Evolutionary conservation across 2,113 vertebrate species (phyloP), one percentile per base, ranked within the genome.

Genomic region (Danionella cerebrum): DNA sequence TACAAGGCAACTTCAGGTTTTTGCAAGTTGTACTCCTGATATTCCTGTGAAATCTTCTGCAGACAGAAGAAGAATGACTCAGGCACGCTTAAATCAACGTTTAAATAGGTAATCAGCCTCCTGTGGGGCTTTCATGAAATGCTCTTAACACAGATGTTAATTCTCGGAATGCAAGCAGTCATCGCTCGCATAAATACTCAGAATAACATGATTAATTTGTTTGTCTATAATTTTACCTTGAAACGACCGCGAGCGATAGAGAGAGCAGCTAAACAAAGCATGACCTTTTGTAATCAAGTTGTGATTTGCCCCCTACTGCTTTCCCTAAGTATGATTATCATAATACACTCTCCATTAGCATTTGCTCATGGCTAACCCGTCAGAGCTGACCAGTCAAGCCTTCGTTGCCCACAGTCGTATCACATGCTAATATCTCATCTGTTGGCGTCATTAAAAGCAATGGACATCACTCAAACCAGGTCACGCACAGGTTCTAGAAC

Each of bases 261-360:
- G 19, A 14, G 22, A 59, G 55, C 16, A 27, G 39, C 14, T 44
- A 41, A 21, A 57, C 29, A 38, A 18, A 35, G 27, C 2, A 1
- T n/a, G 14, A 24, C 31, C 53, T 38, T 39, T 41, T 63, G 19
- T 29, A 38, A 45, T 60, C 29, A 22, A 24, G 18, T 22, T 24
- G 29, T 63, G 27, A 11, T n/a, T 48, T 35, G 14, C 24, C 13
- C 16, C 18, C 44, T 36, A 36, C 16, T 36, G 29, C 18, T 60
- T 60, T 31, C 39, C 50, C 27, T 57, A 57, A 64, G 22, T 64
- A 48, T 48, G 42, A 64, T 64, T 64, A 35, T 22, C 59, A 35
- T 48, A 48, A 63, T 63, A 19, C 33, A 48, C 36, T 36, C n/a
- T 7, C 22, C 12, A 5, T 59, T 14, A 1, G 21, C 13, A 24